Evolutionary conservation across 2,888 invertebrate species (phyloP).

Genomic region (Zygothrica quintamaculata): DNA sequence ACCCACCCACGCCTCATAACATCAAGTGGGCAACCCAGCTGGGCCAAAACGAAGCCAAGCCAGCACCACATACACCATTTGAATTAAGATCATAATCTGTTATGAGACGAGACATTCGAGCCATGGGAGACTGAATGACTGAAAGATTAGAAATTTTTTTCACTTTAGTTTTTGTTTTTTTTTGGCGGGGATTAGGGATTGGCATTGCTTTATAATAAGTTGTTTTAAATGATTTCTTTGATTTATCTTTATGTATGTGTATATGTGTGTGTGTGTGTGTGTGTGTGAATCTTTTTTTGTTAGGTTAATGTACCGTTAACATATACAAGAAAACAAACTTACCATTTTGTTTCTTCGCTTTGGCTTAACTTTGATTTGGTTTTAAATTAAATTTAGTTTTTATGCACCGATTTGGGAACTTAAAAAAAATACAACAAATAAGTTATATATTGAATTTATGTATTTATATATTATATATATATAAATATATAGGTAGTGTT

Average conservation of each 20-base stretch:
- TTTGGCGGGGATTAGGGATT: background rate
- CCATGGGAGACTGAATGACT: too few relatives aligned
- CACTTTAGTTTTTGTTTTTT: too few relatives aligned
- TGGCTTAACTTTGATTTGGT: conserved; percentile 11
- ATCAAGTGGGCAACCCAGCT: conserved; percentile 1
- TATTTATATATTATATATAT: too few relatives aligned
- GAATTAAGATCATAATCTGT: conserved; percentile 19
- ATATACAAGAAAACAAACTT: too few relatives aligned
- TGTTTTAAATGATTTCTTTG: too few relatives aligned
- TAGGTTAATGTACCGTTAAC: too few relatives aligned
- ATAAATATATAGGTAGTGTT: too few relatives aligned
- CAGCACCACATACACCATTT: conserved; percentile 13
- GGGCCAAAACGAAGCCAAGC: too few relatives aligned
- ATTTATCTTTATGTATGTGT: background rate
- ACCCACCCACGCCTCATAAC: conserved; percentile 33
- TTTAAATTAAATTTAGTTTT: background rate
- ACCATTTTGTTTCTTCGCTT: conserved; percentile 37
- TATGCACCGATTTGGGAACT: background rate
- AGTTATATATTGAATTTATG: too few relatives aligned
- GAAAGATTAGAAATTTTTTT: too few relatives aligned
- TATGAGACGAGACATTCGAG: conserved; percentile 6
- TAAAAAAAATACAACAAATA: background rate
- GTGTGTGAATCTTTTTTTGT: conserved; percentile 3
- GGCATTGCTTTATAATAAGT: too few relatives aligned
- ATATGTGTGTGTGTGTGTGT: background rate